Evolutionary conservation across 2,888 invertebrate genomes (phyloP), one percentile per base, ranked within the genome.

Genomic region (Plagodis pulveraria): DNA sequence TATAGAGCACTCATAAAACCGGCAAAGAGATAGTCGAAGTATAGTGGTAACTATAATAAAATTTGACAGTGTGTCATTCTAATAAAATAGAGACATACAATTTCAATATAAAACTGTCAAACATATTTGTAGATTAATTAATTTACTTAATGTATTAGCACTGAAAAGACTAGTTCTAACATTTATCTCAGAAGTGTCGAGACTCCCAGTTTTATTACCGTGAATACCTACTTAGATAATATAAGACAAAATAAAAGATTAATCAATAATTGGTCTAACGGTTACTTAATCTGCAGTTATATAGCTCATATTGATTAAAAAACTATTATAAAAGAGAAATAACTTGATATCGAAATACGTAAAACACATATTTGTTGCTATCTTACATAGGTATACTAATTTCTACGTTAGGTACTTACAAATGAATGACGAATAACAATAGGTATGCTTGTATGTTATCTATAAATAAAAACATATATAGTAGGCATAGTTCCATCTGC

Each of bases 1-100:
- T 89, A 91, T 89, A 84, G 87, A 86, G 78, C 83, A 81, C 72
- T 81, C 83, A 81, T 90, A 89, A 90, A 90, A 84, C 76, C 63
- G 69, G 78, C 78, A 68, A 68, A 72, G 74, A 79, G 81, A 83
- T 85, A 84, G 73, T 49, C 60, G 72, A 68, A 75, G 74, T 78
- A 76, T 76, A 75, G 79, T 78, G 80, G 74, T 69, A 72, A 73
- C 72, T 77, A 81, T 81, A 83, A 87, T 87, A 86, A 86, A 86
- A 77, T 84, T 85, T 87, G 87, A 90, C 89, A 83, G 84, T 78
- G 71, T 82, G 84, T 85, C 83, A 83, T 79, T 84, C 76, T 69
- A 70, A 69, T 80, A 81, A 81, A 81, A 80, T 72, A 58, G 61
- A 77, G 71, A 71, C 70, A 72, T 77, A 71, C 56, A 59, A 66